phyloP scores from a whole-genome alignment of 2,113 vertebrate genomes.

The Dendropsophus ebraccatus region DNA sequence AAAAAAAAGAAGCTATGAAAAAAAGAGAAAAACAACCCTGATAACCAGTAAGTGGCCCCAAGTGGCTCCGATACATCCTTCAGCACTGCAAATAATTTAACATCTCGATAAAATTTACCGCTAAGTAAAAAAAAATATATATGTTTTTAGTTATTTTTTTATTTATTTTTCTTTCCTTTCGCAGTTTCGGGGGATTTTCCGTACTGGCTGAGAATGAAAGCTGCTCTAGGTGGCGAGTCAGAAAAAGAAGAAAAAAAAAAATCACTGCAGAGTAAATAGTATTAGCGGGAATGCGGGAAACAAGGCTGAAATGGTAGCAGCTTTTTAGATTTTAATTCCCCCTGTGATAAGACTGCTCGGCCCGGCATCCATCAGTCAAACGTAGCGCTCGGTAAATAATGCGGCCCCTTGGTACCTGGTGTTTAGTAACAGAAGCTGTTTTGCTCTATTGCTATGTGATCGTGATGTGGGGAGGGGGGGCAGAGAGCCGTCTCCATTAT shows the following conservation, averaged over 20 bases:
- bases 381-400: conserved; percentile 23
- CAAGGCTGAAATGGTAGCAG: conserved; percentile 28
- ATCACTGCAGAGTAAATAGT: conserved; percentile 33
- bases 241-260: neutral
- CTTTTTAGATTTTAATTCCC: conserved; percentile 54
- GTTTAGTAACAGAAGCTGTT: conserved; percentile 29
- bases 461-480: neutral
- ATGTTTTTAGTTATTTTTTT: neutral
- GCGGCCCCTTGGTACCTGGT: conserved; percentile 13
- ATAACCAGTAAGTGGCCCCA: conserved; percentile 21
- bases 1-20: conserved; percentile 37
- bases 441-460: conserved; percentile 32
- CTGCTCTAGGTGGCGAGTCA: neutral
- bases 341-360: conserved; percentile 25
- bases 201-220: conserved; percentile 32
- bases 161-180: neutral
- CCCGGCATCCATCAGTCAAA: conserved; percentile 45
- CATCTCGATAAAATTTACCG: conserved; percentile 26
- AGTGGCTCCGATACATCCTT: neutral
- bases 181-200: conserved; percentile 1
- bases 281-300: conserved; percentile 36
- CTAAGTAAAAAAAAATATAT: neutral
- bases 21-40: conserved; percentile 22
- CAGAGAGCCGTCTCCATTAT: neutral
- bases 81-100: conserved; percentile 11